Evolutionary conservation across 2,113 vertebrate genomes (phyloP), one percentile per base, ranked within the genome.

Genomic region (Lutjanus erythropterus): DNA sequence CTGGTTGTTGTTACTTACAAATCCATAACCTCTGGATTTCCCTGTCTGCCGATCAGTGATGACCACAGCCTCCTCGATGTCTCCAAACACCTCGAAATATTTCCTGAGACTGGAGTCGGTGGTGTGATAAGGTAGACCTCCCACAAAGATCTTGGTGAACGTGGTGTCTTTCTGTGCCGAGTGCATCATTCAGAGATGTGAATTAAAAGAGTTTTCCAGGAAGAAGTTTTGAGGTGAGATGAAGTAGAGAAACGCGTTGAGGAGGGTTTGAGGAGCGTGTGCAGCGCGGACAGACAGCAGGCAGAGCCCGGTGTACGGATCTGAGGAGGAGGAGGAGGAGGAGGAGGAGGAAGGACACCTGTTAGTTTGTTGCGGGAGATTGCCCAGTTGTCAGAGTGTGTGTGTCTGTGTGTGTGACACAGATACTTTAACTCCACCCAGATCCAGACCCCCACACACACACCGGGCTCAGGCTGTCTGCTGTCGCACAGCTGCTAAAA

Each of bases 161-260:
- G 98, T 99, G 85, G 98, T 99, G 93, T 99, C 97, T 94, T 98
- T 99, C 95, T 99, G 98, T 55, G 97, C 97, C 80, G 97, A 97
- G 96, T 98, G 97, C 97, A 99, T 99, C 95, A 71, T 92, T 42
- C 62, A 55, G 27, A 6, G 37, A 35, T 47, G 0, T 29, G 16
- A 19, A 16, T 56, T 14, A 3, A 80, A 89, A 67, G 71, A 49
- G 19, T 9, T 58, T 71, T 74, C 41, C 35, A 11, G 15, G 14
- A 72, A 68, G 14, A 72, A 68, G 61, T 74, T 73, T 33, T 14
- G 0, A 62, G 41, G 49, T 46, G n/a, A 29, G 39, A 31, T 33
- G 16, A 50, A 84, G 66, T 19, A 11, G 11, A 31, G 59, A 58
- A 41, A 72, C 60, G 69, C 72, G 77, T 27, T 60, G 8, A 14